Base-by-base conservation (phyloP, 2,888 invertebrate genomes). In the Acrobasis suavella region DNA sequence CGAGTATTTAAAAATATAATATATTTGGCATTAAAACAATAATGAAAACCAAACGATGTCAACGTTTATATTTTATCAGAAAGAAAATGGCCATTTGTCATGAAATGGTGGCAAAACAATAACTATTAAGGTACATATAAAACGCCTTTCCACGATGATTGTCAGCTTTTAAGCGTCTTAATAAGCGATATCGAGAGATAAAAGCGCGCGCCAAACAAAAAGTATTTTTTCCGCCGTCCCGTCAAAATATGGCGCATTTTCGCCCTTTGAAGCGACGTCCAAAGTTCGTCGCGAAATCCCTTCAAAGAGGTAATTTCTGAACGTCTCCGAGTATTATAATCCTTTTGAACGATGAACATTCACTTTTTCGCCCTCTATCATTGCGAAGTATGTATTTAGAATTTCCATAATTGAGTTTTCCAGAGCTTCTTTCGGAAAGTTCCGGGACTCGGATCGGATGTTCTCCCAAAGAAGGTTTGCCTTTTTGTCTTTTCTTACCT, bases 301-400 rank as follows among this genome's bases (percentile, higher is more conserved):
- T 60, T 67, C 67, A 78, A 72, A 70, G 69, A 76, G 78, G 78
- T 76, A 77, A 80, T 82, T 81, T 81, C 71, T 72, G 64, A 64
- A 69, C 68, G 72, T 73, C 69, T 70, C 71, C 69, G 62, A 69
- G 72, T 76, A 75, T 75, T 78, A 68, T 74, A 75, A 77, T 69
- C 65, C 68, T 72, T 75, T 73, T 70, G 64, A 63, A 17, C 38
- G 38, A 37, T 50, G 32, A 52, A 22, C 6, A 60, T 60, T 54
- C 52, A 46, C 12, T 46, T 52, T 60, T 60, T 51, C 17, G 17
- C 16, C 49, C 55, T 46, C 55, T 62, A 37, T 50, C 46, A 12
- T 32, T 38, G 16, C 9, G 22, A 16, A n/a, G 38, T 10, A 22
- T 62, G 10, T 50, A 56, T 56, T 58, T 51, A 6, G n/a, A 52